These are phyloP conservation scores for Toxonevra muliebris DNA, from an alignment of 2,888 invertebrate genomes.

Conservation along the genomic window DNA sequence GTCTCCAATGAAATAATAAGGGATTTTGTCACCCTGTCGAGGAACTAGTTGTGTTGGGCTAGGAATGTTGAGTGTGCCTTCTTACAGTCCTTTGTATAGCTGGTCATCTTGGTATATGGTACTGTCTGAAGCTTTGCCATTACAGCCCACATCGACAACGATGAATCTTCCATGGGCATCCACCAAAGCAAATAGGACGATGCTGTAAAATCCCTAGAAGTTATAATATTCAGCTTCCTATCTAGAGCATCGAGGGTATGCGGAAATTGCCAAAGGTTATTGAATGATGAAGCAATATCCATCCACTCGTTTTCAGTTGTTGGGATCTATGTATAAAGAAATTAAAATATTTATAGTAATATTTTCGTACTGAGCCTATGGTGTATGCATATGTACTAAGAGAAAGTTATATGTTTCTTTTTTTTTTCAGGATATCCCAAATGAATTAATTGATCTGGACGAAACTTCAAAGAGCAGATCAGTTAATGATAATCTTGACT, in stretches of 20 bases:
- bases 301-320: slow-evolving; percentile 12
- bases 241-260: slow-evolving; percentile 17
- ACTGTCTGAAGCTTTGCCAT: not conserved
- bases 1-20: too few relatives aligned
- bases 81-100: not conserved
- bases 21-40: too few relatives aligned
- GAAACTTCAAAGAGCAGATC: too few relatives aligned
- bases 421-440: too few relatives aligned
- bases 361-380: too few relatives aligned
- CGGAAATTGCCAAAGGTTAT: not conserved
- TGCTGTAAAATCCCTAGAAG: slow-evolving; percentile 25
- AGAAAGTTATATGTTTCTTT: too few relatives aligned
- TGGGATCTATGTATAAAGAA: too few relatives aligned
- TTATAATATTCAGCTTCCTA: slow-evolving; percentile 26
- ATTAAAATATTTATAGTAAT: too few relatives aligned
- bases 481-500: too few relatives aligned
- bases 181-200: slow-evolving; percentile 24
- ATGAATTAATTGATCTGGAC: too few relatives aligned
- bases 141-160: slow-evolving; percentile 17
- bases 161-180: slow-evolving; percentile 18
- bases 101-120: slow-evolving; percentile 5
- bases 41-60: too few relatives aligned
- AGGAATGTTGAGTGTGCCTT: slow-evolving; percentile 7
- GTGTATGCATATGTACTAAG: too few relatives aligned
- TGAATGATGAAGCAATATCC: not conserved